phyloP scores from a whole-genome alignment of 2,113 vertebrate genomes.

The Hymenochirus boettgeri region DNA sequence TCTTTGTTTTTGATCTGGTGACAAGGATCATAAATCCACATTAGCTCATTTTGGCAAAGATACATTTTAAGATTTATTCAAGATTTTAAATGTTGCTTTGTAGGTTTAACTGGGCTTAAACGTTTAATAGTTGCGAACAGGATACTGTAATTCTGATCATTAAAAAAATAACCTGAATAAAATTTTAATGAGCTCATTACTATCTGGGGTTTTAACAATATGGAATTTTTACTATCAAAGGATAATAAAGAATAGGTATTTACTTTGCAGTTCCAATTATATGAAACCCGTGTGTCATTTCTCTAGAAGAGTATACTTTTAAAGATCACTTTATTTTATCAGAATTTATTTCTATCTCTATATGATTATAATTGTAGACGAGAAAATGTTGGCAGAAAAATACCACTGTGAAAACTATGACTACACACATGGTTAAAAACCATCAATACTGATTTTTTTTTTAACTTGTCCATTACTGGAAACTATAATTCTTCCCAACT shows the following conservation, averaged over 20 bases:
- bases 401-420: too few species aligned
- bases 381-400: too few species aligned
- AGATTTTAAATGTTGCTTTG: conserved; percentile 29
- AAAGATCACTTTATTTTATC: too few species aligned
- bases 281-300: background rate
- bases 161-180: conserved; percentile 35
- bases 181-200: conserved; percentile 40
- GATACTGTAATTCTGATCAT: conserved; percentile 32
- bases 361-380: too few species aligned
- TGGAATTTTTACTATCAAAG: conserved; percentile 29
- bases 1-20: conserved; percentile 7
- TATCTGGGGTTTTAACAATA: conserved; percentile 39
- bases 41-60: conserved; percentile 31
- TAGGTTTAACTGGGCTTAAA: conserved; percentile 29
- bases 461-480: too few species aligned
- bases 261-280: conserved; percentile 21
- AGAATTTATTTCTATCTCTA: too few species aligned
- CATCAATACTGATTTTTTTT: too few species aligned
- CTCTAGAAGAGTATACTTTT: background rate
- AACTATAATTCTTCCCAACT: too few species aligned
- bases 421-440: too few species aligned
- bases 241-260: conserved; percentile 25
- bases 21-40: conserved; percentile 11
- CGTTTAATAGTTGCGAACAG: conserved; percentile 33
- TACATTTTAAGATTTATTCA: conserved; percentile 32